Evolutionary conservation across 2,888 invertebrate species (phyloP).

Genomic region (Gisinianus flammeolus): DNA sequence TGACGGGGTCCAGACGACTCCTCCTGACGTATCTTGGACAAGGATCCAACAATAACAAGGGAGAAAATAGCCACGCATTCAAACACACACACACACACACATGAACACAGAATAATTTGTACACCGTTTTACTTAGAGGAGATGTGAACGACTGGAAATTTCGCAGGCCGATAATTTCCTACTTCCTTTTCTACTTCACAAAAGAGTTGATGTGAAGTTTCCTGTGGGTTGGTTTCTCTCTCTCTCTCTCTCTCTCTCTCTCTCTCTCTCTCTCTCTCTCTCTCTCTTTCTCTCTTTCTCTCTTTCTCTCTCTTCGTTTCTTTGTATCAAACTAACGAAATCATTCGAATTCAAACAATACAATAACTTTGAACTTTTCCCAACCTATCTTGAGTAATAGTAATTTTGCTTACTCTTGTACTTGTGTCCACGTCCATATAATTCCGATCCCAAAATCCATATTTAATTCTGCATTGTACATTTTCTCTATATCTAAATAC

Average conservation of each 20-base stretch:
- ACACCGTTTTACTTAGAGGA: slow-evolving; percentile 38
- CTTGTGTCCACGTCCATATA: too few species aligned
- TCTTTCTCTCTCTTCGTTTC: background rate
- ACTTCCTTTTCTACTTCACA: slow-evolving; percentile 58
- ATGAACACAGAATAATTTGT: slow-evolving; percentile 41
- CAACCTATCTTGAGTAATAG: too few species aligned
- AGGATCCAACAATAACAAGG: slow-evolving; percentile 25
- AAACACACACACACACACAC: background rate
- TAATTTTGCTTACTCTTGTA: too few species aligned
- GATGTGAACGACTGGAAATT: slow-evolving; percentile 53
- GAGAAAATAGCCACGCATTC: slow-evolving; percentile 24
- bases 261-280: background rate
- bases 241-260: background rate
- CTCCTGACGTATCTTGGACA: slow-evolving; percentile 33
- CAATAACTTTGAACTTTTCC: too few species aligned
- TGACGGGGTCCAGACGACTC: slow-evolving; percentile 32
- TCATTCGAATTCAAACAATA: background rate
- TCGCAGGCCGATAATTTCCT: slow-evolving; percentile 59
- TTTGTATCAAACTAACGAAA: background rate
- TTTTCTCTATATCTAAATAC: too few species aligned
- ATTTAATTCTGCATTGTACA: too few species aligned
- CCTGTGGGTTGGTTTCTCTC: slow-evolving; percentile 44
- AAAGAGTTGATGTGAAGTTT: slow-evolving; percentile 53
- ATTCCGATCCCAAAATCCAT: too few species aligned
- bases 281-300: background rate